A percentile compares a stretch with the other conserved stretches of the same genome.
Conservation (phyloP, 2,797 vertebrate species). For the Cuniculus paca region DNA sequence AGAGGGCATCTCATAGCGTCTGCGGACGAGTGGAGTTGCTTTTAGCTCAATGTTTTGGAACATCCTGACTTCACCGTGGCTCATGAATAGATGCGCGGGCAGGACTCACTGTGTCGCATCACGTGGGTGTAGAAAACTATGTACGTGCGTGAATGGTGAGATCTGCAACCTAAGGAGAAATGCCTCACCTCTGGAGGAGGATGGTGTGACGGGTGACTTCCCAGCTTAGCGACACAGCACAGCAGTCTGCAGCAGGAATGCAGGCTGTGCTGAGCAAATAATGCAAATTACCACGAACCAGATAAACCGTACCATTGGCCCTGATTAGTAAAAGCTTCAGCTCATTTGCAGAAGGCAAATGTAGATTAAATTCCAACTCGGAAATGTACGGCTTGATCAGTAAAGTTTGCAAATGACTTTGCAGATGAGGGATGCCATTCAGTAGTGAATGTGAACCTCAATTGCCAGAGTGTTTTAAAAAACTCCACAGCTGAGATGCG, state of each 20-base stretch:
- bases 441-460: conserved; percentile 79
- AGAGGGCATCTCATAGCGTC: neutral
- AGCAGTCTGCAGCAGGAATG: conserved; percentile 53
- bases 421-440: conserved; percentile 84
- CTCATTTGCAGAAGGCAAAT: conserved; percentile 84
- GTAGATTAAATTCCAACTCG: conserved; percentile 79
- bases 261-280: conserved; percentile 86
- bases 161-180: conserved; percentile 47
- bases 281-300: conserved; percentile 87
- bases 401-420: conserved; percentile 89
- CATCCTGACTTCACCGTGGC: conserved; percentile 23
- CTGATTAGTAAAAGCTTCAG: conserved; percentile 85
- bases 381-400: conserved; percentile 83
- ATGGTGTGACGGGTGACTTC: conserved; percentile 66
- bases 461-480: conserved; percentile 80
- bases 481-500: conserved; percentile 81
- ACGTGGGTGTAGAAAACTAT: neutral
- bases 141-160: neutral
- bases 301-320: conserved; percentile 84
- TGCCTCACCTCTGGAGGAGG: conserved; percentile 31
- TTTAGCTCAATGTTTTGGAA: conserved; percentile 65
- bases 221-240: conserved; percentile 66
- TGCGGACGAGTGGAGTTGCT: neutral
- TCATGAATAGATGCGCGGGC: conserved; percentile 13
- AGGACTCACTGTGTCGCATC: neutral